Evolutionary conservation across 2,888 invertebrate genomes (phyloP).

Genomic region (Deroplatys truncata): DNA sequence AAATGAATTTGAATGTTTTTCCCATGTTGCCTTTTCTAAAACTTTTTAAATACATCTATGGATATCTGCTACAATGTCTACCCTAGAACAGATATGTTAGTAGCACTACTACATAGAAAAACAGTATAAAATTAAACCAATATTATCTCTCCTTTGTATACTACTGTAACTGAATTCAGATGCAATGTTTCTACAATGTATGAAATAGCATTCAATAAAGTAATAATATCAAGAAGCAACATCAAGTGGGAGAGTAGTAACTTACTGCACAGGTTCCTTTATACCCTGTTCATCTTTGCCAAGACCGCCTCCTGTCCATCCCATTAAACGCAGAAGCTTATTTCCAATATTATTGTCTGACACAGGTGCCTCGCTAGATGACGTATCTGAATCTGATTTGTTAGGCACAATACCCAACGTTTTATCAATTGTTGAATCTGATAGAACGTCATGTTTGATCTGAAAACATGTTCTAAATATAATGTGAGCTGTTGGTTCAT

Average conservation of each 20-base stretch:
- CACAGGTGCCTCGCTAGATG: conserved; percentile 22
- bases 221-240: background rate
- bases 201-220: no score
- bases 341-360: conserved; percentile 50
- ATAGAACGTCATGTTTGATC: conserved; percentile 18
- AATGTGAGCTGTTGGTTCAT: background rate
- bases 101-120: no score
- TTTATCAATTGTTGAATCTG: conserved; percentile 26
- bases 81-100: no score
- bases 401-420: background rate
- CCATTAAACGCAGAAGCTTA: conserved; percentile 63
- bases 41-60: no score
- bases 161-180: no score
- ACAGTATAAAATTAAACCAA: no score
- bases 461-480: background rate
- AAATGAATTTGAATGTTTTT: no score
- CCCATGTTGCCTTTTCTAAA: no score
- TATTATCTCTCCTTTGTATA: no score
- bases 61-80: no score
- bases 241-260: background rate
- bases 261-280: conserved; percentile 55
- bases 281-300: conserved; percentile 61
- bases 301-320: conserved; percentile 69
- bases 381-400: background rate
- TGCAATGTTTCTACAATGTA: no score